phyloP scores from a whole-genome alignment of 2,888 invertebrate genomes.

The Pristionchus mayeri region DNA sequence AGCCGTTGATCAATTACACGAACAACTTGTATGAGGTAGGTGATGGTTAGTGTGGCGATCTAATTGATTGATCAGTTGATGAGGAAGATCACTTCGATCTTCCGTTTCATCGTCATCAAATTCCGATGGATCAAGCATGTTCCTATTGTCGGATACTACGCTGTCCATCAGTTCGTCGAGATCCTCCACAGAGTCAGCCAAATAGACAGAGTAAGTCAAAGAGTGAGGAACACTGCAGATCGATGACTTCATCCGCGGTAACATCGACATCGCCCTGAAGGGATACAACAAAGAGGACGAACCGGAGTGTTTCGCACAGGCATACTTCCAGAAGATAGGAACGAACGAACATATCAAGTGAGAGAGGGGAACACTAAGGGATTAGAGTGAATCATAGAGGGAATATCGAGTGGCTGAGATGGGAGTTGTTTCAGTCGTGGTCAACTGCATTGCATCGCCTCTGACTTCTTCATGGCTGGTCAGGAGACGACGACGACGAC shows the following conservation, averaged over 20 bases:
- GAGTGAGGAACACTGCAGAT: neutral
- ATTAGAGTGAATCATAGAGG: too few relatives aligned
- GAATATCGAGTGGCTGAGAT: too few relatives aligned
- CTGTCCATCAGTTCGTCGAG: neutral
- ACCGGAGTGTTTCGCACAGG: neutral
- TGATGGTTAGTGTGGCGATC: neutral
- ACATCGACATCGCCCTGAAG: neutral
- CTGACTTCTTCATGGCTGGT: too few relatives aligned
- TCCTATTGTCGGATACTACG: neutral
- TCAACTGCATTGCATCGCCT: neutral
- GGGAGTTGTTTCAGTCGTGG: neutral
- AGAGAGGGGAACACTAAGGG: neutral
- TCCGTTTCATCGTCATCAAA: conserved; percentile 4
- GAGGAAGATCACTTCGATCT: neutral
- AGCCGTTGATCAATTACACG: conserved; percentile 10
- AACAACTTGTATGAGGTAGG: conserved; percentile 1
- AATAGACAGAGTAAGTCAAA: too few relatives aligned
- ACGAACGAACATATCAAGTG: neutral
- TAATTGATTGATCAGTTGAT: neutral
- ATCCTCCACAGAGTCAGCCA: neutral
- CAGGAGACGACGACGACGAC: too few relatives aligned
- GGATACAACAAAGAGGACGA: conserved; percentile 14
- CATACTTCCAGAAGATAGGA: conserved; percentile 7
- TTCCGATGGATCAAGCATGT: conserved; percentile 11
- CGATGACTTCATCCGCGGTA: neutral